A percentile compares a stretch with the other conserved stretches of the same genome.
These are phyloP conservation scores for Peromyscus eremicus DNA, from an alignment of 2,797 vertebrate species.

Conservation along the genomic window DNA sequence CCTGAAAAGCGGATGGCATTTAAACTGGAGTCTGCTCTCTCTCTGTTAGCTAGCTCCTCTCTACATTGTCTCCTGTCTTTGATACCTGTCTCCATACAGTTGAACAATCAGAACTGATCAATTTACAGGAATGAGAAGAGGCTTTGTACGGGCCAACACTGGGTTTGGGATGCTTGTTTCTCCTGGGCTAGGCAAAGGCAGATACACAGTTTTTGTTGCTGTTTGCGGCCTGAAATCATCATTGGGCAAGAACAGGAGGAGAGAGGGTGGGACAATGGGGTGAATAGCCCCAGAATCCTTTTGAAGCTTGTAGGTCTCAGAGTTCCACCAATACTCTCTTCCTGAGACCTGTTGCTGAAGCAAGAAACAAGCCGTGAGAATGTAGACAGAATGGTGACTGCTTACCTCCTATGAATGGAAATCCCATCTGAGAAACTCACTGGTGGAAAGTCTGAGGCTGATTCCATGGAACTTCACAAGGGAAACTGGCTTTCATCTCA, in stretches of 20 bases:
- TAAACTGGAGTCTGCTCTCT: not conserved
- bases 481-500: slow-evolving; percentile 56
- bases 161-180: not conserved
- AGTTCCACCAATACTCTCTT: not conserved
- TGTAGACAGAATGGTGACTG: not conserved
- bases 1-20: not conserved
- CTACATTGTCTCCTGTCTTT: not conserved
- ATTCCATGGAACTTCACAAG: slow-evolving; percentile 30
- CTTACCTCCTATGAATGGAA: slow-evolving; percentile 27
- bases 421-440: not conserved
- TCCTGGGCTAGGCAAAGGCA: not conserved
- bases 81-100: not conserved
- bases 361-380: not conserved
- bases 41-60: not conserved
- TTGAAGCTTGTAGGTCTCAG: slow-evolving; percentile 26
- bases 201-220: not conserved
- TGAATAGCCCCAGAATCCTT: slow-evolving; percentile 14
- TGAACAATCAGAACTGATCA: not conserved
- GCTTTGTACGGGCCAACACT: not conserved
- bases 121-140: not conserved
- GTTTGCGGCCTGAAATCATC: not conserved
- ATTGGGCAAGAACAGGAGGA: not conserved
- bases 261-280: not conserved
- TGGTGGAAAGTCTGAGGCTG: slow-evolving; percentile 31
- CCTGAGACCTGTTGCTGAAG: slow-evolving; percentile 17